Conservation (phyloP, 2,888 invertebrate species). For the Dasysyrphus albostriatus region DNA sequence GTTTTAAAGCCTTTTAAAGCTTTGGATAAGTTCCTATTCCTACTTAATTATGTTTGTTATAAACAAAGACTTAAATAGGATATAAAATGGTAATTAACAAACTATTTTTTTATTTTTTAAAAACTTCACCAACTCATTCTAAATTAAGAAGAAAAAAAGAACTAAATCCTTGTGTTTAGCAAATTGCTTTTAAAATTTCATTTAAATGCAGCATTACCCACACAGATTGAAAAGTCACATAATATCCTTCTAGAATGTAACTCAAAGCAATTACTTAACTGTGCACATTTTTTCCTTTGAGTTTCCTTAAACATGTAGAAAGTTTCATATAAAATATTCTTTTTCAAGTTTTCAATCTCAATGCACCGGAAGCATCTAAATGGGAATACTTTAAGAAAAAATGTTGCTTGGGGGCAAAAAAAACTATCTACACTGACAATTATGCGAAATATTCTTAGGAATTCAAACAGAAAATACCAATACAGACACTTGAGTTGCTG, state of each 20-base stretch:
- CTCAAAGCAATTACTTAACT: not conserved
- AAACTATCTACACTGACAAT: not conserved
- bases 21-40: no score
- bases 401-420: not conserved
- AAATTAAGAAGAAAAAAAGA: not conserved
- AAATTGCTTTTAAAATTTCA: constrained; percentile 54
- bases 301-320: not conserved
- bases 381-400: constrained; percentile 6
- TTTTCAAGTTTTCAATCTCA: constrained; percentile 21
- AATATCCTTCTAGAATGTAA: constrained; percentile 13
- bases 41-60: no score
- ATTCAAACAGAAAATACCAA: not conserved
- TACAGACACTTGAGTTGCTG: not conserved
- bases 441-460: not conserved
- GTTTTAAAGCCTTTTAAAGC: no score
- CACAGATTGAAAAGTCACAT: constrained; percentile 15
- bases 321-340: constrained; percentile 24
- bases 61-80: not conserved
- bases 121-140: not conserved
- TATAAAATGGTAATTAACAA: not conserved
- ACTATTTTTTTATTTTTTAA: not conserved
- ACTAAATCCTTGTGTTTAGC: not conserved
- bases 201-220: constrained; percentile 50
- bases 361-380: constrained; percentile 3
- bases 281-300: not conserved